phyloP scores from a whole-genome alignment of 2,888 invertebrate species.

The Arrhopalites spinosus region DNA sequence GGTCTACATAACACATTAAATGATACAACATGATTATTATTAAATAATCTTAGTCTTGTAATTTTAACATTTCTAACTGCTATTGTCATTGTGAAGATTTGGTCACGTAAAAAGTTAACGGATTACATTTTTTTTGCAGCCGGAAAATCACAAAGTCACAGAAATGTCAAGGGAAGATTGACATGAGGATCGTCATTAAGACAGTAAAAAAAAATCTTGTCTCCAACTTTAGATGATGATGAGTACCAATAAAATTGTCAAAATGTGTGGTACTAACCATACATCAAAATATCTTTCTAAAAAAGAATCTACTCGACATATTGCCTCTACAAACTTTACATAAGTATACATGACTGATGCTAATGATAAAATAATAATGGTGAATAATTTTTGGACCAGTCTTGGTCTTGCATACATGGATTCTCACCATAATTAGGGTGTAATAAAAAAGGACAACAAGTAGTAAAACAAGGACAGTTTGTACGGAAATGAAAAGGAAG shows the following conservation, averaged over 20 bases:
- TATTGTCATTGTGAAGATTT: not conserved
- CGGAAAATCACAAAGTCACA: not conserved
- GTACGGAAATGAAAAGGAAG: too few relatives aligned
- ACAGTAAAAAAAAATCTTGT: not conserved
- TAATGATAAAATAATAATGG: too few relatives aligned
- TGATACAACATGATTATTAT: not conserved
- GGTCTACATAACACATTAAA: not conserved
- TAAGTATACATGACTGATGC: too few relatives aligned
- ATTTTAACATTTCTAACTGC: not conserved
- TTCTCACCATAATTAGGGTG: not conserved
- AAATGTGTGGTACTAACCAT: too few relatives aligned
- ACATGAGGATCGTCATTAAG: not conserved
- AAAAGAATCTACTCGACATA: too few relatives aligned
- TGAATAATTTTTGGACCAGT: too few relatives aligned
- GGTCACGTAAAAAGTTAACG: not conserved
- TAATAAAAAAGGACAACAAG: not conserved
- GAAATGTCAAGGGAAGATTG: not conserved
- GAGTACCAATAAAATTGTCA: too few relatives aligned
- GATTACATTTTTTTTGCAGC: not conserved
- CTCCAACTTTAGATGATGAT: too few relatives aligned
- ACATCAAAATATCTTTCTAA: too few relatives aligned
- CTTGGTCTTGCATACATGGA: too few relatives aligned
- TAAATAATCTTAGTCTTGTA: not conserved
- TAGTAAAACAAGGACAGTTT: not conserved
- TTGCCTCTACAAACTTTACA: too few relatives aligned